Evolutionary conservation across 2,113 vertebrate species (phyloP).

Genomic region (Progne subis): DNA sequence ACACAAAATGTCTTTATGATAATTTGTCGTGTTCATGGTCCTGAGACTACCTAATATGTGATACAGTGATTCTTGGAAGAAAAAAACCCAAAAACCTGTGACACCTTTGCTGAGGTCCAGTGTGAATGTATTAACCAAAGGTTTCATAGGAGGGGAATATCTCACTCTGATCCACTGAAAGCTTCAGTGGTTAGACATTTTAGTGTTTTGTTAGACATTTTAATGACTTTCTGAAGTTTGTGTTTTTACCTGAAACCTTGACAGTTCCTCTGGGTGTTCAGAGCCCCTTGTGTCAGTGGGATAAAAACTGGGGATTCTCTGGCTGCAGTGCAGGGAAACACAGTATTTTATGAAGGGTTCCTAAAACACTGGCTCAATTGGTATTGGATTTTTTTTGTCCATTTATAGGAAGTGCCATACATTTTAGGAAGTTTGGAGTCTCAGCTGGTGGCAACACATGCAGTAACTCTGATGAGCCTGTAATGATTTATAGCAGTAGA

Average conservation of each 20-base stretch:
- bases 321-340: neutral
- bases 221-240: neutral
- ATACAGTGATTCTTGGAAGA: neutral
- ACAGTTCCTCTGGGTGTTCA: neutral
- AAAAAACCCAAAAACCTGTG: neutral
- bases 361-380: neutral
- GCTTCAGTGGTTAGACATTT: neutral
- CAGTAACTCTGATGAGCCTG: constrained; percentile 23
- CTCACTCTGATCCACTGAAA: neutral
- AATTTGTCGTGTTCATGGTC: neutral
- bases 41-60: neutral
- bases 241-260: constrained; percentile 8
- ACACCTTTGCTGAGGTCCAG: neutral
- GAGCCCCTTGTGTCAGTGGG: neutral
- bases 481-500: neutral
- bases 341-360: neutral
- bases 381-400: neutral
- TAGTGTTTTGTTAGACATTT: neutral
- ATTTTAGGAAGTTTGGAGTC: constrained; percentile 17
- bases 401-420: neutral
- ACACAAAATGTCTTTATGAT: neutral
- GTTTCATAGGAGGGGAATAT: neutral
- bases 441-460: neutral
- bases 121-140: neutral
- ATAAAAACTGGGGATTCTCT: neutral